phyloP scores from a whole-genome alignment of 2,113 vertebrate genomes.

The rabbit (Oryctolagus cuniculus) region mOryCun1.1 NC_091449.1:51284501-51285000 shows the following conservation, averaged over 20 bases:
- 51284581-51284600: constrained; percentile 15
- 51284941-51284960: not conserved
- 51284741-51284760: constrained; percentile 91
- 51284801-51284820: not conserved
- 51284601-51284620: not conserved
- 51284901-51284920: not conserved
- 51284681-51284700: constrained; percentile 93
- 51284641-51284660: constrained; percentile 27
- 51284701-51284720: constrained; percentile 96
- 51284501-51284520: not conserved
- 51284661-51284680: constrained; percentile 47
- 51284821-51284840: constrained; percentile 43
- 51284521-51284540: constrained; percentile 2
- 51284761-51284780: constrained; percentile 98
- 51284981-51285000: not conserved
- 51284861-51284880: not conserved
- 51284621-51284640: constrained; percentile 2
- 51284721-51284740: constrained; percentile 94
- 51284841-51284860: not conserved
- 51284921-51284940: constrained; percentile 5
- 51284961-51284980: not conserved
- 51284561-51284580: not conserved
- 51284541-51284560: not conserved
- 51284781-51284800: constrained; percentile 74
- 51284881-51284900: not conserved